Percentiles rank a stretch among this genome's conserved stretches.
phyloP scores from a whole-genome alignment of 35 echinoderm and acorn worm genomes.

The Heliocidaris erythrogramma region DNA sequence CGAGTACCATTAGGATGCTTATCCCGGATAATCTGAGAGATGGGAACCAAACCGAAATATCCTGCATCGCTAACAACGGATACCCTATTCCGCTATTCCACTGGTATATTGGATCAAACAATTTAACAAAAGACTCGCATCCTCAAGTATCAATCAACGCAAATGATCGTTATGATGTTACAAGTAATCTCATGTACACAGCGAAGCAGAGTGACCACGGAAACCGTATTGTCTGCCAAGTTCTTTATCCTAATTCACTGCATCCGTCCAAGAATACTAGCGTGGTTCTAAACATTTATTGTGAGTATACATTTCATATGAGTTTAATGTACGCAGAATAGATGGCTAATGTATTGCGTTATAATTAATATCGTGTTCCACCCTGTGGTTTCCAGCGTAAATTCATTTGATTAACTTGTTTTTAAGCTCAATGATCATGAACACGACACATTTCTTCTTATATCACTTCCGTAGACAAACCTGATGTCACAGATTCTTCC shows the following conservation, averaged over 20 bases:
- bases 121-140: neutral
- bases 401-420: no score
- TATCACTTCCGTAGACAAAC: no score
- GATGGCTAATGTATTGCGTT: no score
- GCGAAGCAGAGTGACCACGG: neutral
- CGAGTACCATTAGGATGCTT: neutral
- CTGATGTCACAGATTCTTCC: no score
- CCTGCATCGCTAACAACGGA: neutral
- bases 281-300: neutral
- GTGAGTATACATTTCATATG: neutral
- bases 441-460: no score
- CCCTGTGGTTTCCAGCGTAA: no score
- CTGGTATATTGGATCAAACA: neutral
- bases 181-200: neutral
- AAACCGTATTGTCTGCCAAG: neutral
- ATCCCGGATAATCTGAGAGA: neutral
- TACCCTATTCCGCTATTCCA: neutral
- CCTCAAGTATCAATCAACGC: neutral
- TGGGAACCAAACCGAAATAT: neutral
- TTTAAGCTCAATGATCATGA: no score
- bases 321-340: no score
- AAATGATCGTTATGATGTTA: neutral
- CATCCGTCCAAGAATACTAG: neutral
- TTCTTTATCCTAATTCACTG: no score
- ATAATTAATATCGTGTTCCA: no score